Evolutionary conservation across 2,888 invertebrate species (phyloP), one percentile per base, ranked within the genome.

Genomic region (Therioaphis trifolii): DNA sequence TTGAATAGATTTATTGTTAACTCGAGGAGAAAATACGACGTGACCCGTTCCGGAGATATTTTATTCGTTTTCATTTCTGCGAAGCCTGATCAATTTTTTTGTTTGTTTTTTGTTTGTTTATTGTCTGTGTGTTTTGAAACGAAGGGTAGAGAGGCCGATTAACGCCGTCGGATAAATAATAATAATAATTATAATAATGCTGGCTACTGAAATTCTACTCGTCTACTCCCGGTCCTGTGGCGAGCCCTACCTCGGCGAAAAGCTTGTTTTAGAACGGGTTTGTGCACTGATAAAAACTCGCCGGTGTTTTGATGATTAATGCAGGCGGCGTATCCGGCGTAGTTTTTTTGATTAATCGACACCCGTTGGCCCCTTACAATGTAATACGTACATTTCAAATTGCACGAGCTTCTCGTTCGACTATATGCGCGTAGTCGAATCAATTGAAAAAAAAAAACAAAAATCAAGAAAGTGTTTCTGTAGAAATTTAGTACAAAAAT

Each of bases 311-410:
- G 68, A 79, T 79, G 78, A 79, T 79, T 79, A 79, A 79, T 79
- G 69, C 69, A 43, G 43, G 43, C 69, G 55, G 40, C 14, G 58
- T 71, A 69, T 79, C 69, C 58, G 58, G 79, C 58, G 58, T 55
- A 58, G 43, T 79, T 71, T 71, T n/a, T 79, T 79, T 79, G 58
- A 79, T 79, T 79, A 79, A 79, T 79, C 79, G 79, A 71, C 79
- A 79, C 5, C 55, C 35, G 49, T 24, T 52, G 49, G 77, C 29
- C 43, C 27, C n/a, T 43, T 71, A 9, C 21, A 46, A 46, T 27
- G 52, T 40, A 55, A 58, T 58, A 40, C 43, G 43, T 43, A 71
- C 15, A 52, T 11, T 52, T 15, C 49, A 24, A 35, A 79, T 43
- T 40, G 40, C 14, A 14, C 4, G 9, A 4, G 12, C 18, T 27